Evolutionary conservation across 2,113 vertebrate genomes (phyloP), one percentile per base, ranked within the genome.

Genomic region (Numenius arquata): DNA sequence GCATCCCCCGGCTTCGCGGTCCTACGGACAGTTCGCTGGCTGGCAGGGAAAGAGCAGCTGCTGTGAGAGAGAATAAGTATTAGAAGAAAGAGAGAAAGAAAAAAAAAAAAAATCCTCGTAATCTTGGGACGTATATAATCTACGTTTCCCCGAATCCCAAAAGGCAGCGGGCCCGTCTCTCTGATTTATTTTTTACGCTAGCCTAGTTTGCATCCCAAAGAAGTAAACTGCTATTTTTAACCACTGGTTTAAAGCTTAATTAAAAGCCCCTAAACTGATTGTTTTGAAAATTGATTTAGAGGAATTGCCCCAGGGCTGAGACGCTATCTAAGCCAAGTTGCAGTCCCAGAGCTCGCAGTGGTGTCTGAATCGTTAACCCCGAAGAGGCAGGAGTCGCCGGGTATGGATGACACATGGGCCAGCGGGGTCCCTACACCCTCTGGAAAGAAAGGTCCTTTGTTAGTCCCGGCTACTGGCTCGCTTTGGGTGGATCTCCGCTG

Each of bases 201-300:
- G 96, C 92, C 96, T 94, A 72, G 93, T 94, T 94, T 96, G 96
- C 95, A 97, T 96, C 96, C 96, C 95, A 94, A 95, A 97, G 95
- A 96, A 95, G 93, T 81, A 95, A 97, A 95, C 95, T 80, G 96
- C 96, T 96, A 96, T 97, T 97, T 97, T 96, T 96, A 96, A 96
- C 95, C 93, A 25, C 90, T 47, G 90, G 73, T 95, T 96, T 93
- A 97, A 97, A 96, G 96, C 96, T 97, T 97, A 97, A 97, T 96
- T 96, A 97, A 96, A 97, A 97, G 96, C 92, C 95, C 93, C 96
- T 96, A 94, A 95, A 96, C 96, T 93, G 96, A 96, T 96, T 96
- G 96, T 97, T 97, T 94, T 95, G 95, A 93, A 97, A 96, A 97
- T 96, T 96, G 96, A 96, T 97, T 97, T 96, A 96, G 93, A 97